A percentile compares a stretch with the other conserved stretches of the same genome.
Evolutionary conservation across 2,113 vertebrate genomes (phyloP).

Genomic region (Beaufortia kweichowensis): DNA sequence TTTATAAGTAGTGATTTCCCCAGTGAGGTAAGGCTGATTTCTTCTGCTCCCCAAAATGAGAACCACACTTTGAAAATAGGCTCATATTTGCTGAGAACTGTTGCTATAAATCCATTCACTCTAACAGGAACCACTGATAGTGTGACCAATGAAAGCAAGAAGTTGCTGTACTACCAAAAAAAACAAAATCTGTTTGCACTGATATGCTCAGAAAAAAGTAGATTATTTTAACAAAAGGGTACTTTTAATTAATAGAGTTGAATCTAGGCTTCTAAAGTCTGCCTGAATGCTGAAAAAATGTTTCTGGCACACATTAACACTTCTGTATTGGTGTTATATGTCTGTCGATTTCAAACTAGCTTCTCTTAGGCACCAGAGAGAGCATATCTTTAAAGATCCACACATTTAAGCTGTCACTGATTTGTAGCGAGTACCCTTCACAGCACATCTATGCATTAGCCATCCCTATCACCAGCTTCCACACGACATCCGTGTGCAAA

Average conservation of each 20-base stretch:
- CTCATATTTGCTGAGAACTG: conserved; percentile 26
- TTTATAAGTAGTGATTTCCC: conserved; percentile 45
- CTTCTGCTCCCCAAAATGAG: conserved; percentile 44
- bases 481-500: conserved; percentile 14
- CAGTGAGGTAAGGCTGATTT: conserved; percentile 29
- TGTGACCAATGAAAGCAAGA: conserved; percentile 38
- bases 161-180: conserved; percentile 18
- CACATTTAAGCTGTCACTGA: conserved; percentile 30
- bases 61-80: conserved; percentile 51
- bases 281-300: neutral
- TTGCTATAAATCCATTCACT: conserved; percentile 38
- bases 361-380: conserved; percentile 9
- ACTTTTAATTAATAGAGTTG: conserved; percentile 26
- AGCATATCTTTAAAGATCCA: conserved; percentile 25
- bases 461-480: conserved; percentile 34
- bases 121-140: conserved; percentile 38
- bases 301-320: conserved; percentile 15
- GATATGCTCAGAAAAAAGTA: conserved; percentile 31
- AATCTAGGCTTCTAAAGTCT: neutral
- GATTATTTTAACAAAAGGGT: conserved; percentile 27
- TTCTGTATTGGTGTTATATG: neutral
- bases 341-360: neutral
- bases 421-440: conserved; percentile 45
- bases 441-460: conserved; percentile 40
- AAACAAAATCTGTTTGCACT: neutral